A percentile compares a stretch with the other conserved stretches of the same genome.
Evolutionary conservation across 2,113 vertebrate species (phyloP).

Genomic region (Poicephalus gulielmi): DNA sequence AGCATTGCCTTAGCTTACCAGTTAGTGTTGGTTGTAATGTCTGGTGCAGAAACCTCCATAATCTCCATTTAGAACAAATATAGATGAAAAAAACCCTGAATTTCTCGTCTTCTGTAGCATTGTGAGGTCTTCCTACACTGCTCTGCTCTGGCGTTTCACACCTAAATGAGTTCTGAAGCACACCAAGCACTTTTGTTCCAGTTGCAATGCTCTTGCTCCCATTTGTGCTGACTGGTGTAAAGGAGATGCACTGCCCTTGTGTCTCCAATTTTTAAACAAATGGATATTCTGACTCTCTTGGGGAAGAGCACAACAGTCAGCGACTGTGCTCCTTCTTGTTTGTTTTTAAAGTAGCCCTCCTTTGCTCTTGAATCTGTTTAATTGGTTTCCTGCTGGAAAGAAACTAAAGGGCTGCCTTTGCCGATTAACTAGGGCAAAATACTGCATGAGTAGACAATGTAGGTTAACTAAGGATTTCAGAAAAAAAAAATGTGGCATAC

Average conservation of each 20-base stretch:
- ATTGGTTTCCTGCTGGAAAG: constrained; percentile 18
- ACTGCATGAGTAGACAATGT: background rate
- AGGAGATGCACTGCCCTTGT: background rate
- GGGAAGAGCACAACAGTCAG: background rate
- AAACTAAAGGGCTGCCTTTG: background rate
- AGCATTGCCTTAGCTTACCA: background rate
- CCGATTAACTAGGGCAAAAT: background rate
- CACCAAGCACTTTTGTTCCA: background rate
- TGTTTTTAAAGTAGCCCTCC: background rate
- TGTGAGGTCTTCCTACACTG: background rate
- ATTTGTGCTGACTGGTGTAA: background rate
- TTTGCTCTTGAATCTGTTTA: background rate
- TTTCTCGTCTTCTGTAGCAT: background rate
- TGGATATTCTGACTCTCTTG: background rate
- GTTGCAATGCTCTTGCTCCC: background rate
- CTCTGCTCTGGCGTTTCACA: background rate
- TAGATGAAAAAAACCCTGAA: background rate
- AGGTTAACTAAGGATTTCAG: background rate
- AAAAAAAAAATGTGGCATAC: background rate
- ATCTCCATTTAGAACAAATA: background rate
- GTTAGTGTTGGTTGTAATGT: background rate
- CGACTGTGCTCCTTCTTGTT: background rate
- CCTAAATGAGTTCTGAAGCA: background rate
- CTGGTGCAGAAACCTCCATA: background rate
- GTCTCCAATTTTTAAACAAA: background rate